Evolutionary conservation across 2,113 vertebrate genomes (phyloP), one percentile per base, ranked within the genome.

Genomic region (Hippocampus zosterae): DNA sequence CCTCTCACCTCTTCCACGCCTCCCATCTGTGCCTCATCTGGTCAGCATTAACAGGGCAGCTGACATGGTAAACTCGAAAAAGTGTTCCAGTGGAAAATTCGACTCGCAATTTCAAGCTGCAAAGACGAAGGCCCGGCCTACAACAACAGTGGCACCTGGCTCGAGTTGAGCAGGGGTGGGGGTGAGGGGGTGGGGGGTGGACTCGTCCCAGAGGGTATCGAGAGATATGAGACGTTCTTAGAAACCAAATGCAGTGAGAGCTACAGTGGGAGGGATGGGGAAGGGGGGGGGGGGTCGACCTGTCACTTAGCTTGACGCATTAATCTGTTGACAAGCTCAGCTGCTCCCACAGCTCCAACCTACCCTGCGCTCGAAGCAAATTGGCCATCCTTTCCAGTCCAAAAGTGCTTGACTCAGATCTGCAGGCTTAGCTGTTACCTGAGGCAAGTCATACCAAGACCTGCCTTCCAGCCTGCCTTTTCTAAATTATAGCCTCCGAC

Each of bases 311-410:
- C 72, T 81, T 92, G 88, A 91, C 88, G 81, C 88, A 88, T 90
- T 88, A 83, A 90, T 88, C 85, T 85, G 81, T 76, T 86, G 89
- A 92, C 88, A 88, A 84, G 84, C 77, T 76, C 87, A 86, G 88
- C 85, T 90, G 87, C 83, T 88, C 81, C 61, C 81, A 73, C 81
- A 55, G 85, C 85, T 88, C 86, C 81, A 73, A 77, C 67, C 72
- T 72, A 76, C 72, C 73, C 83, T 70, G 68, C 0, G 64, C 79
- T 88, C 77, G 56, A 61, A 83, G 87, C 88, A 88, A 83, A 90
- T 85, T 86, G 88, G 80, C 74, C 53, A 50, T 73, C 86, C 74
- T 81, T 83, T 78, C 68, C 77, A 80, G 81, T 84, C 82, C 79
- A 81, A 75, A 37, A 74, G 75, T 69, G 86, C 81, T 73, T 81